Base-by-base conservation (phyloP, 2,113 vertebrate genomes). In the Sciurus niger region DNA sequence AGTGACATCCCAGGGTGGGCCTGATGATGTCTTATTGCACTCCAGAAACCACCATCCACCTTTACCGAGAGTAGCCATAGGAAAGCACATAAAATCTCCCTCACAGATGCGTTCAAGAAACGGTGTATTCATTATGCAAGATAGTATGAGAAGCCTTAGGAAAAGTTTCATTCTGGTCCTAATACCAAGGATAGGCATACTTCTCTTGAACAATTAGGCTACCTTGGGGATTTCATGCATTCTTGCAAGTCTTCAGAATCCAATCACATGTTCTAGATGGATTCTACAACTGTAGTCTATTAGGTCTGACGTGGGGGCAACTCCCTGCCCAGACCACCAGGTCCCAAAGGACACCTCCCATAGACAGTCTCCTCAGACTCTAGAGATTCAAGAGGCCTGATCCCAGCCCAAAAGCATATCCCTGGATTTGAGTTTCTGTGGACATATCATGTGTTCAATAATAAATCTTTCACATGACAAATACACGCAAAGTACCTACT, bases 361-460 rank as follows among this genome's bases (percentile, higher is more conserved):
- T 20, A 30, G 48, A 70, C 13, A 60, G 37, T 8, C 43, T 34
- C 53, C 34, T 58, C 65, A 92, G 34, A 76, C 30, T 8, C 48
- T 53, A 58, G 37, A 88, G 67, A 88, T 95, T 84, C 34, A 55
- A 48, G 58, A 96, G 89, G 51, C 2, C 58, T 87, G 32, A 87
- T 51, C 8, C 51, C 18, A 92, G 73, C 53, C 63, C 72, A 9
- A 34, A 96, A 72, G n/a, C 80, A 86, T 51, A 84, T 53, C 43
- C 12, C n/a, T 55, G 34, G 5, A 32, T 74, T 63, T 92, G 37
- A 67, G 34, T 70, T 55, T 84, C 77, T 80, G 37, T 65, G 20
- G n/a, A 48, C 48, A 55, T 48, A n/a, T 58, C 37, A 48, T 37
- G 86, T 24, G 92, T 58, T 78, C 18, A 74, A 17, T 8, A 73